phyloP scores from a whole-genome alignment of 2,888 invertebrate species.

The Lysandra coridon region DNA sequence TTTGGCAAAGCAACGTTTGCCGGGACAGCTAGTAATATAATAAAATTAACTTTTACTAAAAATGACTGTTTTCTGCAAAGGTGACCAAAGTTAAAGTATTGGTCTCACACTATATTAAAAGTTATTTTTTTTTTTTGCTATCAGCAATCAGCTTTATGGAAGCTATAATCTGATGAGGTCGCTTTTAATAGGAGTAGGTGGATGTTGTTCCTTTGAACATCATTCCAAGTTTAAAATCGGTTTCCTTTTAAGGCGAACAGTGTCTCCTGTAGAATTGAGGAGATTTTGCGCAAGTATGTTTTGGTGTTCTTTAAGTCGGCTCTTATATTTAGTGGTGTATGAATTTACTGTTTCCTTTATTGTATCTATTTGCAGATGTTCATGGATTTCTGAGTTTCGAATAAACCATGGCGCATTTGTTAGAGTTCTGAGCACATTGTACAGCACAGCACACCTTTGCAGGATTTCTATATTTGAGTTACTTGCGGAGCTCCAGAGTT shows the following conservation, averaged over 20 bases:
- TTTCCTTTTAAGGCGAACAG: slow-evolving; percentile 8
- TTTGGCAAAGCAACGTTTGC: too few relatives aligned
- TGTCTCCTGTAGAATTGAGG: neutral
- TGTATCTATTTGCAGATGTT: neutral
- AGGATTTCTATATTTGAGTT: neutral
- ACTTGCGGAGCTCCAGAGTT: neutral
- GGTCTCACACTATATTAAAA: too few relatives aligned
- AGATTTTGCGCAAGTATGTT: neutral
- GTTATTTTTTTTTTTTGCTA: too few relatives aligned
- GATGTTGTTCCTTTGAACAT: neutral
- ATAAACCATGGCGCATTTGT: too few relatives aligned
- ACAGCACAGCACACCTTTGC: neutral
- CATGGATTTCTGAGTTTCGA: too few relatives aligned
- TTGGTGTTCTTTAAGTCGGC: neutral
- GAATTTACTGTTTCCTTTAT: neutral
- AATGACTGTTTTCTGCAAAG: too few relatives aligned
- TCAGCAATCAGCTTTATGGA: neutral
- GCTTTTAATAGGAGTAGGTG: neutral
- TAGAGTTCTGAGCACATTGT: too few relatives aligned
- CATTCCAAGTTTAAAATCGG: neutral
- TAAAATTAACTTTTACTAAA: too few relatives aligned
- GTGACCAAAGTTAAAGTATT: too few relatives aligned
- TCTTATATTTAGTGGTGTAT: too few relatives aligned
- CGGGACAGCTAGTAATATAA: too few relatives aligned
- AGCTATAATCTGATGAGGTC: neutral